Evolutionary conservation across 2,888 invertebrate genomes (phyloP).

Genomic region (Caenorhabditis angaria): DNA sequence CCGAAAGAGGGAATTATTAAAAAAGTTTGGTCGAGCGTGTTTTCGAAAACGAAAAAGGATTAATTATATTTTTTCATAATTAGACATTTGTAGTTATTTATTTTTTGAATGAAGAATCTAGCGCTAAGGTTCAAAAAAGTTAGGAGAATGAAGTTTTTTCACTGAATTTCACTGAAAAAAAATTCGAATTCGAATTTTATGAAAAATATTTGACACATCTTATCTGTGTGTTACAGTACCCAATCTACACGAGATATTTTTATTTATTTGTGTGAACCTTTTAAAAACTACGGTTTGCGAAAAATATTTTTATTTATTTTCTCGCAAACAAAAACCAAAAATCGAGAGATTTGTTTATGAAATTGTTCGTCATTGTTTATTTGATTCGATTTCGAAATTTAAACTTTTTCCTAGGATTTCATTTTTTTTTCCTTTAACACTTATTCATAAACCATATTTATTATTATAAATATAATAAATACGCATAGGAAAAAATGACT

Average conservation of each 20-base stretch:
- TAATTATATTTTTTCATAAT: slow-evolving; percentile 1
- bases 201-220: background rate
- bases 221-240: background rate
- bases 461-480: background rate
- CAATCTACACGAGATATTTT: background rate
- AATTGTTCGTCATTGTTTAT: slow-evolving; percentile 1
- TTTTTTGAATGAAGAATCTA: no score
- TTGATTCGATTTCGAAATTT: no score
- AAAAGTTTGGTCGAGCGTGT: slow-evolving; percentile 26
- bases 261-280: background rate
- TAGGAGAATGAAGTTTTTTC: background rate
- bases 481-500: background rate
- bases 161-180: slow-evolving; percentile 1
- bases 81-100: background rate
- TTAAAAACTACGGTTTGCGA: no score
- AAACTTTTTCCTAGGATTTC: no score
- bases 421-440: no score
- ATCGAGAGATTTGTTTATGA: background rate
- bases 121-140: no score
- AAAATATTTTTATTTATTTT: background rate
- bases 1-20: slow-evolving; percentile 39
- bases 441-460: background rate
- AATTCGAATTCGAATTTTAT: slow-evolving; percentile 10
- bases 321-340: no score
- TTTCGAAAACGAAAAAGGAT: slow-evolving; percentile 27